A percentile compares a stretch with the other conserved stretches of the same genome.
phyloP scores from a whole-genome alignment of 2,113 vertebrate species.

The Aldabrachelys gigantea region DNA sequence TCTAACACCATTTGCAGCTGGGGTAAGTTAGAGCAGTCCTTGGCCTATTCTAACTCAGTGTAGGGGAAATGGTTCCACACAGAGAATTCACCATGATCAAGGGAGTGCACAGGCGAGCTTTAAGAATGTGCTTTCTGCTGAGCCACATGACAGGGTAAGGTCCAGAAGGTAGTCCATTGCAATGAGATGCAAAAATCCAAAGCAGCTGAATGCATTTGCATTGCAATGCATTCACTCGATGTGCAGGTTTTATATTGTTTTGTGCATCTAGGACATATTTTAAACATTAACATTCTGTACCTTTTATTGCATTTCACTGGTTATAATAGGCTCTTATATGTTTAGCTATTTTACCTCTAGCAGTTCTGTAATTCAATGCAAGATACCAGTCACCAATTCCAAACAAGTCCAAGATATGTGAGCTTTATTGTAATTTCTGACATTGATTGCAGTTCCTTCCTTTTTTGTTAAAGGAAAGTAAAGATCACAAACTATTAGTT shows the following conservation, averaged over 20 bases:
- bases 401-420: constrained; percentile 25
- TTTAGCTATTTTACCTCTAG: neutral
- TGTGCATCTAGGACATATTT: constrained; percentile 29
- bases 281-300: rapidly evolving
- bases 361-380: neutral
- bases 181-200: constrained; percentile 42
- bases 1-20: constrained; percentile 15
- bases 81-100: neutral
- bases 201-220: constrained; percentile 31
- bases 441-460: constrained; percentile 34
- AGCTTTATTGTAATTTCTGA: constrained; percentile 34
- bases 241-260: constrained; percentile 32
- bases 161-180: neutral
- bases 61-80: constrained; percentile 28
- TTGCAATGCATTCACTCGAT: constrained; percentile 51
- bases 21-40: constrained; percentile 28
- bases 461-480: constrained; percentile 49
- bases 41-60: constrained; percentile 55
- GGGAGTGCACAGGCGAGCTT: constrained; percentile 18
- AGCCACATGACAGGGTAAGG: neutral
- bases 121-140: neutral
- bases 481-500: constrained; percentile 36
- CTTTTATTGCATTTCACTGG: constrained; percentile 6
- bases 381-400: neutral
- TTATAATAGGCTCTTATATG: neutral